A percentile compares a stretch with the other conserved stretches of the same genome.
Evolutionary conservation across 1,140 invertebrate genomes (phyloP).

Genomic region (Pseudomyrmex pallidus): DNA sequence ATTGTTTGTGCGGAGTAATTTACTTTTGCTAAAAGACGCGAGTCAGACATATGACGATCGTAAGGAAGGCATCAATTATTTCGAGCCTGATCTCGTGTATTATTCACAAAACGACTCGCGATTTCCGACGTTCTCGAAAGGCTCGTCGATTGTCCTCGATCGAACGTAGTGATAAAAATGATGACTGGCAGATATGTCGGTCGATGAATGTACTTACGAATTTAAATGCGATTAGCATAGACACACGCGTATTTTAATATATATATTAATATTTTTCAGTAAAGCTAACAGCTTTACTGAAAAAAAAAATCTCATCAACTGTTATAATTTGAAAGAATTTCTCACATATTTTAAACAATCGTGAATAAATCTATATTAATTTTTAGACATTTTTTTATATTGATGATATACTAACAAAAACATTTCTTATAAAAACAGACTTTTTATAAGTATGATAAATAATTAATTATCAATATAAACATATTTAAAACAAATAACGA

Average conservation of each 20-base stretch:
- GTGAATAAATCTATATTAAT: too few species aligned
- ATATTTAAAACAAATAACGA: too few species aligned
- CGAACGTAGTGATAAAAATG: slow-evolving; percentile 27
- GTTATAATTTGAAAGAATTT: too few species aligned
- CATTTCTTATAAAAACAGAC: too few species aligned
- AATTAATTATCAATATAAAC: too few species aligned
- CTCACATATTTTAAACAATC: too few species aligned
- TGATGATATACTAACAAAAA: too few species aligned
- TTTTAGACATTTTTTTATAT: too few species aligned
- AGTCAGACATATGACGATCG: neutral
- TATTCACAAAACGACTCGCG: slow-evolving; percentile 65
- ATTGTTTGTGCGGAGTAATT: slow-evolving; percentile 36
- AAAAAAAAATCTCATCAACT: too few species aligned
- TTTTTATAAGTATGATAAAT: too few species aligned
- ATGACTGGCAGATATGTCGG: slow-evolving; percentile 57
- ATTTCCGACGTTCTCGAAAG: slow-evolving; percentile 59
- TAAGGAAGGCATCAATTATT: slow-evolving; percentile 69
- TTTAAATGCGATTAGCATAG: slow-evolving; percentile 42
- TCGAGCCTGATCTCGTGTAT: slow-evolving; percentile 66
- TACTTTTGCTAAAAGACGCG: slow-evolving; percentile 46
- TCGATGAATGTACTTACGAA: slow-evolving; percentile 43
- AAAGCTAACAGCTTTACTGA: slow-evolving; percentile 5
- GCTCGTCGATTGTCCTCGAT: slow-evolving; percentile 61
- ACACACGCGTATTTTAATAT: neutral
- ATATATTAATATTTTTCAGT: neutral